These are phyloP conservation scores for mouse (Mus musculus) DNA, from an alignment of 2,113 vertebrate genomes.

Conservation along the genomic window GRCm39 chr7:125125001-125125500, in stretches of 20 bases:
- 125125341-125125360: not conserved
- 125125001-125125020: not conserved
- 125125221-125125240: not conserved
- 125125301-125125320: not conserved
- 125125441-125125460: not conserved
- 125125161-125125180: not conserved
- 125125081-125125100: not conserved
- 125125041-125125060: not conserved
- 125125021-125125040: not conserved
- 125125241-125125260: not conserved
- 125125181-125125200: not conserved
- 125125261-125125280: not conserved
- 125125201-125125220: not conserved
- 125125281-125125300: not conserved
- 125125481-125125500: not conserved
- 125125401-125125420: not conserved
- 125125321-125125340: not conserved
- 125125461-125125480: too few species aligned
- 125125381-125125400: not conserved
- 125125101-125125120: not conserved
- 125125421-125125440: not conserved
- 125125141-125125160: not conserved
- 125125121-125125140: not conserved
- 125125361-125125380: not conserved
- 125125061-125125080: not conserved